These are phyloP conservation scores for Strix aluco DNA, from an alignment of 2,113 vertebrate species.

Conservation along the genomic window DNA sequence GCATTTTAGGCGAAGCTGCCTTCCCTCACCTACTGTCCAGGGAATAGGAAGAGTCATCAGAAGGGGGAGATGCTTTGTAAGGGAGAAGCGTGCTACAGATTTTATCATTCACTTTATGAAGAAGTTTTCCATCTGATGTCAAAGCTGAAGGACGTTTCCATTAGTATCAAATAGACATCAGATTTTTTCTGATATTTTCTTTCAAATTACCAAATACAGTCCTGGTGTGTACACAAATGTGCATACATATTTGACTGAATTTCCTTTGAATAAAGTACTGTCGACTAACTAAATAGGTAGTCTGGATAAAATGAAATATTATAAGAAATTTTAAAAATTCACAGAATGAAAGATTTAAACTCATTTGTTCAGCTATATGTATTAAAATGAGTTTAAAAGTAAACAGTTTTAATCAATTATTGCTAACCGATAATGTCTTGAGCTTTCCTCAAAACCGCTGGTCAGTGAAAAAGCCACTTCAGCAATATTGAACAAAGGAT, in stretches of 20 bases:
- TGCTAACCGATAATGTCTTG: background rate
- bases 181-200: background rate
- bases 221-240: background rate
- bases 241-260: background rate
- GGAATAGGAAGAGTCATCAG: background rate
- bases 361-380: background rate
- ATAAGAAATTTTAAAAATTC: background rate
- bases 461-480: conserved; percentile 43
- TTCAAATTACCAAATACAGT: background rate
- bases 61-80: background rate
- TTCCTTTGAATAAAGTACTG: background rate
- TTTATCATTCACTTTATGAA: background rate
- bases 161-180: background rate
- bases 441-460: conserved; percentile 25
- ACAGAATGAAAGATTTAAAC: background rate
- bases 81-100: background rate
- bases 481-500: conserved; percentile 46
- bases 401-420: background rate
- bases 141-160: background rate
- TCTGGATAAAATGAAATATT: background rate
- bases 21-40: background rate
- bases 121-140: background rate
- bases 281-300: background rate
- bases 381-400: background rate
- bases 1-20: background rate